phyloP scores from a whole-genome alignment of 2,888 invertebrate genomes.

The Drosophila siamana region DNA sequence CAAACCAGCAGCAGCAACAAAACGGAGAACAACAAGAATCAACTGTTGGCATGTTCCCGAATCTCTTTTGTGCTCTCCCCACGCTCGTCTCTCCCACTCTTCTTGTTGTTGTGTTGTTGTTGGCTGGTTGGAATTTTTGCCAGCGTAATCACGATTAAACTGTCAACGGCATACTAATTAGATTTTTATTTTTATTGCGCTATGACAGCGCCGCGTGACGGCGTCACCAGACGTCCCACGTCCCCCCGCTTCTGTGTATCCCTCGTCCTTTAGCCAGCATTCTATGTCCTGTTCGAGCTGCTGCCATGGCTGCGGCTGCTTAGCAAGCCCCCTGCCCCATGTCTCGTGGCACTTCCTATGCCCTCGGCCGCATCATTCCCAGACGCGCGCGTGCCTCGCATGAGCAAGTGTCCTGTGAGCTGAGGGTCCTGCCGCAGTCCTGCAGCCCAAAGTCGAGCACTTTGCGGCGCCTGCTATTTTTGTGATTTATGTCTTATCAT shows the following conservation, averaged over 20 bases:
- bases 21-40: constrained; percentile 68
- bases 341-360: constrained; percentile 9
- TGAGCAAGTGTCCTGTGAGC: constrained; percentile 57
- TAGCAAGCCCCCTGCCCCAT: constrained; percentile 42
- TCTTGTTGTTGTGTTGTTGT: constrained; percentile 19
- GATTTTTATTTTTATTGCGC: constrained; percentile 84
- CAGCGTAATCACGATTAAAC: constrained; percentile 85
- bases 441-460: constrained; percentile 42
- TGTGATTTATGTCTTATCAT: constrained; percentile 82
- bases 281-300: constrained; percentile 6
- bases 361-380: constrained; percentile 42
- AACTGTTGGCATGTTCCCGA: constrained; percentile 82
- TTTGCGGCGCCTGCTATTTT: constrained; percentile 75
- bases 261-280: constrained; percentile 3
- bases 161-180: constrained; percentile 86
- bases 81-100: neutral
- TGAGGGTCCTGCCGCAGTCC: constrained; percentile 6
- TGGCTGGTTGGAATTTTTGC: constrained; percentile 80
- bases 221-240: constrained; percentile 48
- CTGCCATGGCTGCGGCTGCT: constrained; percentile 24
- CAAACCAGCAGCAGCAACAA: constrained; percentile 51
- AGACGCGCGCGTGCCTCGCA: constrained; percentile 68
- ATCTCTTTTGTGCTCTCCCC: constrained; percentile 10
- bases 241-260: constrained; percentile 23
- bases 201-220: constrained; percentile 79